phyloP scores from a whole-genome alignment of 2,113 vertebrate species.

The Oreochromis aureus region DNA sequence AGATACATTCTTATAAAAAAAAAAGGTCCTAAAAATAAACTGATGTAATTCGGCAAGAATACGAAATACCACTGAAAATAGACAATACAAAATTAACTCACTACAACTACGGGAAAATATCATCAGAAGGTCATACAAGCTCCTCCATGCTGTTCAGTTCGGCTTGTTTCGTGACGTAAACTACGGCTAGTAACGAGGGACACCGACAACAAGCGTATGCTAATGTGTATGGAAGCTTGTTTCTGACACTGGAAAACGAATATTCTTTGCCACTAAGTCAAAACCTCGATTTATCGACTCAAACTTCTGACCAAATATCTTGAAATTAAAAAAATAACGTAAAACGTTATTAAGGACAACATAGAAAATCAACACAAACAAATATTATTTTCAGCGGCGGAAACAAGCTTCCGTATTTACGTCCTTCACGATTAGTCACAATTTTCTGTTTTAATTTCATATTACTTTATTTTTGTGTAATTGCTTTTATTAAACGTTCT shows the following conservation, averaged over 20 bases:
- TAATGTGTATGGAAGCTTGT: neutral
- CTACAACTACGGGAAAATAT: neutral
- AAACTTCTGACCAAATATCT: fast-evolving
- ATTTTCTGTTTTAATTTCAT: neutral
- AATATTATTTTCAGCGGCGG: neutral
- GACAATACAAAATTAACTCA: neutral
- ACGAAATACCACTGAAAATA: fast-evolving
- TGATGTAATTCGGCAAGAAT: neutral
- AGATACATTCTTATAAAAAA: neutral
- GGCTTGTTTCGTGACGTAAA: constrained; percentile 52
- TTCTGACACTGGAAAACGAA: neutral
- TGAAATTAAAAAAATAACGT: neutral
- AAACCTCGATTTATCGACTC: neutral
- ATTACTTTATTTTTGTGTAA: neutral
- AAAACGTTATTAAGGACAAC: neutral
- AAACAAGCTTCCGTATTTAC: neutral
- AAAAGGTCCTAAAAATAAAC: neutral
- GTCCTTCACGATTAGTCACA: neutral
- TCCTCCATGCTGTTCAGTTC: constrained; percentile 7
- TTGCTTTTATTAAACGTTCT: neutral
- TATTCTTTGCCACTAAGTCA: neutral
- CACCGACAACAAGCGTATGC: neutral
- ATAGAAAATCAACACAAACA: neutral
- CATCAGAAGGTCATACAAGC: constrained; percentile 47
- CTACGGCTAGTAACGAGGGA: constrained; percentile 14